These are phyloP conservation scores for Syngnathoides biaculeatus DNA, from an alignment of 2,113 vertebrate genomes.

Conservation along the genomic window DNA sequence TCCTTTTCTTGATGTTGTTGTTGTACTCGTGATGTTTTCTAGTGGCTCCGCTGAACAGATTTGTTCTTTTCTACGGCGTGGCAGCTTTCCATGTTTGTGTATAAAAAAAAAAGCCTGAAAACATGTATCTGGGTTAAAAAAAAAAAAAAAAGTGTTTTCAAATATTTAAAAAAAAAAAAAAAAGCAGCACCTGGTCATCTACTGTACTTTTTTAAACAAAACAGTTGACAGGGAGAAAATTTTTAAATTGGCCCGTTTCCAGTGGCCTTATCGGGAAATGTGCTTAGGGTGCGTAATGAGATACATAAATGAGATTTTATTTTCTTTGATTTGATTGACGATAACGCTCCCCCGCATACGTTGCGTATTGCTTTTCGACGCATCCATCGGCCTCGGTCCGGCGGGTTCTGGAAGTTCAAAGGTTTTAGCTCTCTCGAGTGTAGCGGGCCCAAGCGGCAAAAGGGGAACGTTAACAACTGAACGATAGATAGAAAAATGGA, in stretches of 20 bases:
- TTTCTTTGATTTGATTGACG: neutral
- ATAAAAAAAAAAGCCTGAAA: conserved; percentile 31
- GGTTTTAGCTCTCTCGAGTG: too few relatives aligned
- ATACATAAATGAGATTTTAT: neutral
- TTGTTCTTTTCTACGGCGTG: conserved; percentile 60
- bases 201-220: conserved; percentile 55
- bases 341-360: neutral
- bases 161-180: conserved; percentile 24
- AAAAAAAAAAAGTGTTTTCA: conserved; percentile 16
- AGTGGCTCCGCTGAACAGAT: conserved; percentile 61
- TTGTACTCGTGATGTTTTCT: conserved; percentile 63
- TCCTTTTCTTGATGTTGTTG: conserved; percentile 50
- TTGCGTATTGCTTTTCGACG: too few relatives aligned
- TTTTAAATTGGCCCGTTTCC: conserved; percentile 45
- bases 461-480: too few relatives aligned
- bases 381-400: too few relatives aligned
- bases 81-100: conserved; percentile 62
- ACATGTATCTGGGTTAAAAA: conserved; percentile 11
- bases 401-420: too few relatives aligned
- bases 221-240: conserved; percentile 38
- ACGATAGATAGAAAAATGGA: too few relatives aligned
- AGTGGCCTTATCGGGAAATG: conserved; percentile 28
- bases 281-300: neutral
- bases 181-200: conserved; percentile 41
- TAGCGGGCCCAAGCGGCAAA: too few relatives aligned